Conservation (phyloP, 2,797 vertebrate genomes). For the Pteropus rufus region DNA sequence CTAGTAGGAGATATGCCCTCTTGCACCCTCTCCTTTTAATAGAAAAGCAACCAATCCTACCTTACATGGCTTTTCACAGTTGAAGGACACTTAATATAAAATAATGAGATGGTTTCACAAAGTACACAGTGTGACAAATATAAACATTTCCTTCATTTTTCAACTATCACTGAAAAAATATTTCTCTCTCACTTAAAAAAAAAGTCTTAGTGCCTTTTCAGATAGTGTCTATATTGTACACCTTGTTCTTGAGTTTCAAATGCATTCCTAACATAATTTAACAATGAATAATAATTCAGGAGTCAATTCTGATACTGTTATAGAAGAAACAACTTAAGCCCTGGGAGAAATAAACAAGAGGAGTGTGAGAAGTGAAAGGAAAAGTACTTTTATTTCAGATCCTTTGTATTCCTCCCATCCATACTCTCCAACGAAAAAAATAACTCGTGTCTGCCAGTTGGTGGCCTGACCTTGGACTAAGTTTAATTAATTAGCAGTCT, state of each 20-base stretch:
- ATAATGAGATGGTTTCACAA: conserved; percentile 40
- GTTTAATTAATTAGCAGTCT: conserved; percentile 57
- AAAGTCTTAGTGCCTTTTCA: conserved; percentile 26
- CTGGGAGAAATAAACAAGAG: conserved; percentile 35
- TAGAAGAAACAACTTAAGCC: conserved; percentile 22
- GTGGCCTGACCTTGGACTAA: conserved; percentile 16
- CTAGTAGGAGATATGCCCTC: not conserved
- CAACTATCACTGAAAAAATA: conserved; percentile 38
- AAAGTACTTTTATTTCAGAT: not conserved
- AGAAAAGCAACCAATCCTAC: conserved; percentile 15
- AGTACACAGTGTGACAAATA: conserved; percentile 7
- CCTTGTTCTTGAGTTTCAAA: conserved; percentile 53
- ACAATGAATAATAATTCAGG: conserved; percentile 43
- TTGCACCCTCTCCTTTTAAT: not conserved
- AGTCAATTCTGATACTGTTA: conserved; percentile 31
- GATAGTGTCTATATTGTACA: conserved; percentile 20
- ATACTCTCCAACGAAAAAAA: not conserved
- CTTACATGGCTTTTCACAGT: not conserved
- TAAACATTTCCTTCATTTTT: conserved; percentile 61
- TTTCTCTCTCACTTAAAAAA: conserved; percentile 39
- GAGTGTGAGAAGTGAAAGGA: not conserved
- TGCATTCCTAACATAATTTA: conserved; percentile 58
- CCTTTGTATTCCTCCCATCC: not conserved
- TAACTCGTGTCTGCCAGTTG: not conserved
- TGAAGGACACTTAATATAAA: conserved; percentile 52